Conservation (phyloP, 2,888 invertebrate species). For the Rhamnusium bicolor region DNA sequence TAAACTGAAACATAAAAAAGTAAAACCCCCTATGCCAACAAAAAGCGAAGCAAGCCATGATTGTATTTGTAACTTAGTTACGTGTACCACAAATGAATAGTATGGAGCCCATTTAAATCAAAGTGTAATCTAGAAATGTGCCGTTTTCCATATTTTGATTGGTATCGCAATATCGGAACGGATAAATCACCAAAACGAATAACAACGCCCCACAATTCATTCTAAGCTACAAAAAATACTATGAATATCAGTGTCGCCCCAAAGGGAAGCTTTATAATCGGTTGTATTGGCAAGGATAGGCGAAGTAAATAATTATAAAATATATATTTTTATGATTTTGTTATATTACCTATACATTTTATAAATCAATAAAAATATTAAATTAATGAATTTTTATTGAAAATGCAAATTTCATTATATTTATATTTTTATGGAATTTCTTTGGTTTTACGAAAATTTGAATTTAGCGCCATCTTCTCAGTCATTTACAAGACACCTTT, state of each 20-base stretch:
- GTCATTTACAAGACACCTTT: no score
- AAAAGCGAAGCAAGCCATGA: conserved; percentile 39
- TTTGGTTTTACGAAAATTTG: no score
- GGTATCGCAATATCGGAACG: conserved; percentile 56
- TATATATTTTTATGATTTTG: no score
- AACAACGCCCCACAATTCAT: conserved; percentile 39
- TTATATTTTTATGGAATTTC: no score
- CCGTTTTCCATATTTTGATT: conserved; percentile 60
- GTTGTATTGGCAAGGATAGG: no score
- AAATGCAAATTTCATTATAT: no score
- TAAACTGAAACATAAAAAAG: not conserved
- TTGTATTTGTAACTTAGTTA: conserved; percentile 44
- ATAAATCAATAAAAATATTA: no score
- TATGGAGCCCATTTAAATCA: conserved; percentile 53
- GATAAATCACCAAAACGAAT: conserved; percentile 61
- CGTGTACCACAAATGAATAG: conserved; percentile 52
- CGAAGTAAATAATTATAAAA: no score
- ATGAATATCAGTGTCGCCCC: not conserved
- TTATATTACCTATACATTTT: no score
- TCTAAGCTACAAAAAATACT: conserved; percentile 25
- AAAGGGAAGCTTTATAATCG: no score
- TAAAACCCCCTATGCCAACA: conserved; percentile 16
- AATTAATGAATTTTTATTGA: no score
- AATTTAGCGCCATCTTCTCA: no score
- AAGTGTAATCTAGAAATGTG: conserved; percentile 58